Conservation (phyloP, 1,140 invertebrate species). For the Eumaeus atala region DNA sequence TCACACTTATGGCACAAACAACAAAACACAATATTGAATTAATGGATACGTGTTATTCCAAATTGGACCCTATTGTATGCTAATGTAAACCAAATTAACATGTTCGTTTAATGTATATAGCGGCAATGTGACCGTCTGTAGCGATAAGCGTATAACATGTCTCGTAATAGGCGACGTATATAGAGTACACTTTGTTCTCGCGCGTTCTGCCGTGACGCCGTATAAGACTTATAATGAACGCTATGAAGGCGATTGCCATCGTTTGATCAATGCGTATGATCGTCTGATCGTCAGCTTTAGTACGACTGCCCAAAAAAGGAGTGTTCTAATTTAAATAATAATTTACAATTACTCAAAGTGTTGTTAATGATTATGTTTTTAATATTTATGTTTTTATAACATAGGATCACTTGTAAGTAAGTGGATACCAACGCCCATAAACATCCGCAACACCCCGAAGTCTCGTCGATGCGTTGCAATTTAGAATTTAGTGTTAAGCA, state of each 20-base stretch:
- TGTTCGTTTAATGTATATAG: slow-evolving; percentile 11
- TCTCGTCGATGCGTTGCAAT: no score
- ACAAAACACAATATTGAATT: neutral
- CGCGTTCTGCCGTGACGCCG: slow-evolving; percentile 21
- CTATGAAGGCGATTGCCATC: slow-evolving; percentile 1
- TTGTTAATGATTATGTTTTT: no score
- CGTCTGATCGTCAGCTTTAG: slow-evolving; percentile 11
- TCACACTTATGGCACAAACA: no score
- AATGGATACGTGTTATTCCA: slow-evolving; percentile 7
- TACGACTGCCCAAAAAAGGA: no score
- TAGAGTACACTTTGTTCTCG: slow-evolving; percentile 19
- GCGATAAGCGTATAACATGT: neutral
- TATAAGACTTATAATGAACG: slow-evolving; percentile 18
- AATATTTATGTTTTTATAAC: no score
- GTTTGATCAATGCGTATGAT: slow-evolving; percentile 9
- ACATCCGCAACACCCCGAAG: no score
- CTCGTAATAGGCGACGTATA: slow-evolving; percentile 1
- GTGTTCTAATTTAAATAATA: no score
- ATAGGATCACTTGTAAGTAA: no score
- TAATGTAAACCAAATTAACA: slow-evolving; percentile 19
- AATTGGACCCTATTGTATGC: slow-evolving; percentile 17
- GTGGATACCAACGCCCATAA: no score
- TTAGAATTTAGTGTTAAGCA: no score
- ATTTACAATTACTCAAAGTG: no score
- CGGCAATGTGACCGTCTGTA: slow-evolving; percentile 7